Evolutionary conservation across 1,140 invertebrate species (phyloP), one percentile per base, ranked within the genome.

Genomic region (Drosophila aff.): DNA sequence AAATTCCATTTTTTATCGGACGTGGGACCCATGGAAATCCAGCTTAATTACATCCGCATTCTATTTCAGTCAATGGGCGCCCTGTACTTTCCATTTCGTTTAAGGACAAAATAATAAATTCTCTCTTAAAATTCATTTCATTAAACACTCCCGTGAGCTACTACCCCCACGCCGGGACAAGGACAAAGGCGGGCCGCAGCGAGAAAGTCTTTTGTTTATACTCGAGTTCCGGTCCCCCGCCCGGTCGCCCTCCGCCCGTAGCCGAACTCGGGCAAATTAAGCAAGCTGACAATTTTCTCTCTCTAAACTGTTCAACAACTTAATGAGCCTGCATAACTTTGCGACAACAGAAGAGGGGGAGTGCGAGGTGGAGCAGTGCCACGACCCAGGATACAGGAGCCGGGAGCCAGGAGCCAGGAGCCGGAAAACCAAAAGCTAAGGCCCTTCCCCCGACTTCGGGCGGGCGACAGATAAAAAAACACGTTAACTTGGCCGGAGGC

Each of bases 231-330:
- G 59, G 43, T 28, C n/a, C 36, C 23, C 50, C 38, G 41, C n/a
- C 41, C 33, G 8, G 5, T n/a, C 13, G 9, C 18, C 47, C 26
- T 38, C 33, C 4, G n/a, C n/a, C 49, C 38, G 36, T 26, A 50
- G 52, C 62, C 71, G 47, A 75, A 74, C 67, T 77, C 64, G 66
- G 60, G 67, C 86, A 90, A 90, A 90, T 90, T 90, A 90, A 90
- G 85, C 79, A 79, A 82, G 85, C 85, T 90, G 85, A 90, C 86
- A 90, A 90, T 90, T 90, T 90, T 90, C 85, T 74, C 76, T 79
- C 85, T 90, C 85, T 90, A 90, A 90, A 90, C 85, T 90, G 85
- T 85, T 90, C 89, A 90, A 90, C 85, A 90, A 90, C 85, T 90
- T 90, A 90, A 90, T 90, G 85, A 90, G 85, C 85, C 85, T 85